Base-by-base conservation (phyloP, 2,797 vertebrate species). In the Nasua narica region DNA sequence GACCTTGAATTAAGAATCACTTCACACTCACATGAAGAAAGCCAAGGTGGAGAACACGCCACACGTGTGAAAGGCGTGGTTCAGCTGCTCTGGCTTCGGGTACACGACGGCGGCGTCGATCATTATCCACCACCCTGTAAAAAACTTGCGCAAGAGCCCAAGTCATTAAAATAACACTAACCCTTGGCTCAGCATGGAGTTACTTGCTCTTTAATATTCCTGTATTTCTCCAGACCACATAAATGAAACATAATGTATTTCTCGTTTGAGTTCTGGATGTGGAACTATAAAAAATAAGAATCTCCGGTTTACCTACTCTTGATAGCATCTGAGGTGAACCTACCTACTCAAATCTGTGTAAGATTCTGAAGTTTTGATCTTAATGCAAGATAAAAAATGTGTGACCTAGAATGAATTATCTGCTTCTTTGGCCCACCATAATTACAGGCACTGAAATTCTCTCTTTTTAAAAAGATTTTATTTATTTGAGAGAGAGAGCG, bases 121-220 rank as follows among this genome's bases (percentile, higher is more conserved):
- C 99, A 99, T 99, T 97, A 99, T 99, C 99, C 99, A 99, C 99
- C 99, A 99, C 52, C 99, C 99, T 94, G 99, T 99, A 96, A 99
- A 99, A 97, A 99, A 99, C 99, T 99, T 92, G 76, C 95, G 77
- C 79, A 79, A 81, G 21, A 97, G 56, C 3, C 56, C 77, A 7
- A 3, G 27, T 32, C 4, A 19, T 16, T 27, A 81, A 62, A 29
- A 12, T 25, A n/a, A 70, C 29, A 6, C 62, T 18, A 21, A 56
- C 16, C 65, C 35, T 65, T 5, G 60, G 10, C 46, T 90, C 19
- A 52, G 56, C 62, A 29, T 1, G 77, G n/a, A 19, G 65, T 67
- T 3, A 32, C 23, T 4, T 46, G 29, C 18, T 92, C 52, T 69
- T n/a, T 37, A 70, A 46, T 2, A 5, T 25, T n/a, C 29, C 18